Evolutionary conservation across 2,888 invertebrate species (phyloP).

Genomic region (Drosophila seclusa): DNA sequence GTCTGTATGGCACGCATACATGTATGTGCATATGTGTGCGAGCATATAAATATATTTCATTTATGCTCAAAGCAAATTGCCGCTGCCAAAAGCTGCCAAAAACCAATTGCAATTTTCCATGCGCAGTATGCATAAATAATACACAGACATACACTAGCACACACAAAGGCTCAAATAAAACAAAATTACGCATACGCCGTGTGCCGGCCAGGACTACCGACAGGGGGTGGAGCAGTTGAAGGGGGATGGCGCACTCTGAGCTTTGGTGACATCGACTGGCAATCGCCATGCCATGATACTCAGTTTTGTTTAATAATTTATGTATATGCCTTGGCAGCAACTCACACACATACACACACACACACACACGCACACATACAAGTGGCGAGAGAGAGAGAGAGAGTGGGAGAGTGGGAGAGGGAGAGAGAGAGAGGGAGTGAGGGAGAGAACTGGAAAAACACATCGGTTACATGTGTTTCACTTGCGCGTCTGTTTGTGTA

Average conservation of each 20-base stretch:
- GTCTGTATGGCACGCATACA: neutral
- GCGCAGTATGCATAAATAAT: slow-evolving; percentile 77
- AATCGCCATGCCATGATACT: slow-evolving; percentile 73
- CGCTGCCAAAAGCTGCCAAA: slow-evolving; percentile 65
- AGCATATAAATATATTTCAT: slow-evolving; percentile 56
- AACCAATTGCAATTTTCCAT: slow-evolving; percentile 79
- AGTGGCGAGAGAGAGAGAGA: neutral
- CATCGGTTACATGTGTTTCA: slow-evolving; percentile 76
- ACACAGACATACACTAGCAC: slow-evolving; percentile 37
- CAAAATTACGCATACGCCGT: slow-evolving; percentile 78
- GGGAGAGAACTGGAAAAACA: slow-evolving; percentile 20
- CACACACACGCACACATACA: slow-evolving; percentile 16
- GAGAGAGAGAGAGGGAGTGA: neutral
- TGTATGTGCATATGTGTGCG: neutral
- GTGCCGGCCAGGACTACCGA: slow-evolving; percentile 38
- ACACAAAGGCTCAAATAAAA: slow-evolving; percentile 61
- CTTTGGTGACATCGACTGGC: slow-evolving; percentile 66
- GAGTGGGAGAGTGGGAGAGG: neutral
- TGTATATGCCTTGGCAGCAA: slow-evolving; percentile 71
- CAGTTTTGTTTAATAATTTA: slow-evolving; percentile 76
- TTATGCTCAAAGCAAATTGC: slow-evolving; percentile 69
- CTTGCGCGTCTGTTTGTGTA: slow-evolving; percentile 77
- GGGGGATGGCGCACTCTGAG: slow-evolving; percentile 34
- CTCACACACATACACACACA: slow-evolving; percentile 40
- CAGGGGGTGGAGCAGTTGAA: neutral